Percentiles rank a stretch among this genome's conserved stretches.
Evolutionary conservation across 2,888 invertebrate species (phyloP).

Genomic region (Orthonevra nobilis): DNA sequence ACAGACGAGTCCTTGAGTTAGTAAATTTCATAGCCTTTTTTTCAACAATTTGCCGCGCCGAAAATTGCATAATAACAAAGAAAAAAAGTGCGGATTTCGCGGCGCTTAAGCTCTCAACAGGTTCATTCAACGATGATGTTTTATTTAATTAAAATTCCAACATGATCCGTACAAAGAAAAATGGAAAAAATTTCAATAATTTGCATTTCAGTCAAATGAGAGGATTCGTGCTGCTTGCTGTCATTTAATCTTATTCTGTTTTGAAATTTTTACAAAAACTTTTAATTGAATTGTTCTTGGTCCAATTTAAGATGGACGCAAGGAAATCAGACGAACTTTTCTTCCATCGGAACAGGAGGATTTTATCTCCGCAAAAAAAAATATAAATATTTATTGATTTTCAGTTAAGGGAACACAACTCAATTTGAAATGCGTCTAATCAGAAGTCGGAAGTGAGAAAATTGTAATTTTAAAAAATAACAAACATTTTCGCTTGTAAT

Average conservation of each 20-base stretch:
- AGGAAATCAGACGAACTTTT: constrained; percentile 33
- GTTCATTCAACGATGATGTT: constrained; percentile 18
- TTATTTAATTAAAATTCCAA: constrained; percentile 55
- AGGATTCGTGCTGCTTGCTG: constrained; percentile 9
- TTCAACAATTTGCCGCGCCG: constrained; percentile 12
- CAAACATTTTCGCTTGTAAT: no score
- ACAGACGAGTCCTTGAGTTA: neutral
- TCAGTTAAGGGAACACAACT: neutral
- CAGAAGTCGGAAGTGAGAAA: neutral
- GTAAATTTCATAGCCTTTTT: constrained; percentile 10
- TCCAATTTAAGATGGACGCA: constrained; percentile 25
- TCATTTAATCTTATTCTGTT: constrained; percentile 39
- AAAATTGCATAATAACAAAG: constrained; percentile 24
- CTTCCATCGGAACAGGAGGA: neutral
- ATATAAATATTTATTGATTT: constrained; percentile 14
- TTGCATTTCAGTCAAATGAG: constrained; percentile 42
- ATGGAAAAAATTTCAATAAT: constrained; percentile 45
- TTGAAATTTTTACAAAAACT: constrained; percentile 52
- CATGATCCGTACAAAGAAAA: constrained; percentile 22
- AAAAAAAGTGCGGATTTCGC: constrained; percentile 9
- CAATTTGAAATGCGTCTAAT: neutral
- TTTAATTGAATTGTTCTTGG: constrained; percentile 58
- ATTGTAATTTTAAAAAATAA: no score
- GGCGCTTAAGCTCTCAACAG: constrained; percentile 22
- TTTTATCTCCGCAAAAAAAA: neutral